Conservation (phyloP, 2,113 vertebrate species). For the Eretmochelys imbricata region DNA sequence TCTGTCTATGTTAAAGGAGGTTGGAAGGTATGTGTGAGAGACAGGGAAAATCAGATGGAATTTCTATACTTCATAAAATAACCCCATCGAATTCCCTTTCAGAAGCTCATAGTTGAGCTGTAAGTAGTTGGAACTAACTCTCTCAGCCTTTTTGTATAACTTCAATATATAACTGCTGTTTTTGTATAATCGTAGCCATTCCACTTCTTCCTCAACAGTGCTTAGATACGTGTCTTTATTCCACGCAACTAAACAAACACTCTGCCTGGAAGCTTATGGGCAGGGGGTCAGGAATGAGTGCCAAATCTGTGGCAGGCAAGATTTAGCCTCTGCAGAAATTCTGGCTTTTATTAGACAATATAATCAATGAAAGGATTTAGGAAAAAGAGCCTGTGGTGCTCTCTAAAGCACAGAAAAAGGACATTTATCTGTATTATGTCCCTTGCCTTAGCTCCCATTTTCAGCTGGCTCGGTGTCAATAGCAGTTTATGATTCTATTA, state of each 20-base stretch:
- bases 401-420: conserved; percentile 33
- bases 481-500: conserved; percentile 55
- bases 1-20: not conserved
- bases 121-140: conserved; percentile 3
- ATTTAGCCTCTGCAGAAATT: not conserved
- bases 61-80: not conserved
- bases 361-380: conserved; percentile 66
- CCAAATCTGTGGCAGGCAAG: not conserved
- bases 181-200: rapidly evolving
- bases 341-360: conserved; percentile 32
- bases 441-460: conserved; percentile 46
- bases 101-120: not conserved
- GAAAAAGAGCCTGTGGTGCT: conserved; percentile 6
- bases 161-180: not conserved
- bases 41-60: not conserved
- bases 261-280: not conserved
- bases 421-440: conserved; percentile 49
- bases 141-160: rapidly evolving
- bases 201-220: not conserved
- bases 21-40: not conserved
- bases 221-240: not conserved
- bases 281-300: not conserved
- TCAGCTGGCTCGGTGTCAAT: conserved; percentile 29
- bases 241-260: not conserved
- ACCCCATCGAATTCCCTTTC: not conserved